Percentiles rank a stretch among this genome's conserved stretches.
These are phyloP conservation scores for Rhingia campestris DNA, from an alignment of 2,888 invertebrate species.

Conservation along the genomic window DNA sequence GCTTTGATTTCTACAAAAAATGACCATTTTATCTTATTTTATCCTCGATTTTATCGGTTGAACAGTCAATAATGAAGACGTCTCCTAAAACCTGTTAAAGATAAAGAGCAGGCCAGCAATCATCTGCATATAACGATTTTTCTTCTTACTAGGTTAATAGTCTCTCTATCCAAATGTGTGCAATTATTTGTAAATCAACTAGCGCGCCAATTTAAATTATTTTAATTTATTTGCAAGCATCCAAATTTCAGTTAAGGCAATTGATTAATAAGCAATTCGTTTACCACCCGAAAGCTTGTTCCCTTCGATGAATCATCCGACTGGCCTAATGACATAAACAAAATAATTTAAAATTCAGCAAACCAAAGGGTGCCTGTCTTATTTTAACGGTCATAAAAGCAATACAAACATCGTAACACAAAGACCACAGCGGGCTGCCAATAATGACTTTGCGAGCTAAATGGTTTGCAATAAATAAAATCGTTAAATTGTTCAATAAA, in stretches of 20 bases:
- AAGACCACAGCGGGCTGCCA: constrained; percentile 3
- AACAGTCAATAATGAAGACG: not conserved
- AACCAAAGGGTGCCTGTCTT: constrained; percentile 7
- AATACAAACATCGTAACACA: not conserved
- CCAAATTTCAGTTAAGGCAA: too few species aligned
- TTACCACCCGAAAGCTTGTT: too few species aligned
- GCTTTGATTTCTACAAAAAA: not conserved
- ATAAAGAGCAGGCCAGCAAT: not conserved
- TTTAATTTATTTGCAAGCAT: too few species aligned
- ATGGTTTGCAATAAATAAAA: constrained; percentile 13
- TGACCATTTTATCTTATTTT: constrained; percentile 16
- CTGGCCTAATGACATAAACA: too few species aligned
- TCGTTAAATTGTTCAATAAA: constrained; percentile 56
- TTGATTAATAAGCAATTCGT: too few species aligned
- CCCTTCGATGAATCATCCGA: too few species aligned
- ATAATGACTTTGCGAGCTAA: not conserved
- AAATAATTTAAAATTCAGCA: too few species aligned
- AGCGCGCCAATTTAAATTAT: too few species aligned
- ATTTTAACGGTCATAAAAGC: not conserved
- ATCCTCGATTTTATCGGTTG: too few species aligned
- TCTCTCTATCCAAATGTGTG: not conserved
- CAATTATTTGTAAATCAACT: not conserved
- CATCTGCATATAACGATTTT: constrained; percentile 10
- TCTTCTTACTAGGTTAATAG: constrained; percentile 38
- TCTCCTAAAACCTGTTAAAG: constrained; percentile 14